Percentiles rank a stretch among this genome's conserved stretches.
These are phyloP conservation scores for Cyanoramphus novaezelandiae DNA, from an alignment of 2,113 vertebrate genomes.

Conservation along the genomic window DNA sequence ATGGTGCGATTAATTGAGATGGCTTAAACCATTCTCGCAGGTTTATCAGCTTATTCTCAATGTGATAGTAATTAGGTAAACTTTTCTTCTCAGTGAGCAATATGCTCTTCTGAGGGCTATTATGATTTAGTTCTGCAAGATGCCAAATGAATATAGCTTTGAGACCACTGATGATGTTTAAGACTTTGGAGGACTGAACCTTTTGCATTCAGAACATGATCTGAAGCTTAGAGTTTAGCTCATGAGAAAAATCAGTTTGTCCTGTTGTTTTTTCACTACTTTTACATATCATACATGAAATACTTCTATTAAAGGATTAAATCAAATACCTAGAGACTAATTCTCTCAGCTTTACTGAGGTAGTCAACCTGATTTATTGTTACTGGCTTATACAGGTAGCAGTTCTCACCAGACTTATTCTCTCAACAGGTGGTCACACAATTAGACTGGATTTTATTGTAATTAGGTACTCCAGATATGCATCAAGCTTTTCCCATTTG, in stretches of 20 bases:
- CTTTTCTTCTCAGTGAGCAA: not conserved
- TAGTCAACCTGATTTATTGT: not conserved
- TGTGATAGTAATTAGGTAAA: not conserved
- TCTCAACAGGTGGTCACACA: not conserved
- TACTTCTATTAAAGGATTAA: not conserved
- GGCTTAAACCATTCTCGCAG: not conserved
- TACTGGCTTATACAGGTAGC: not conserved
- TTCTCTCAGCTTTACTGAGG: not conserved
- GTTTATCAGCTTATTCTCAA: not conserved
- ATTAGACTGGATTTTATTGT: conserved; percentile 9
- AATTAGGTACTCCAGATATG: not conserved
- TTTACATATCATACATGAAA: not conserved
- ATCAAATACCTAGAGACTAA: not conserved
- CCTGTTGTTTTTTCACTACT: not conserved
- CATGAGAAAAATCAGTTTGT: not conserved
- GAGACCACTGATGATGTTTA: not conserved
- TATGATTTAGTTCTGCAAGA: not conserved
- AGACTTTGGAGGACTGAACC: not conserved
- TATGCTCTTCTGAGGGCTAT: not conserved
- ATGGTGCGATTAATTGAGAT: not conserved
- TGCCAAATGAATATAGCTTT: not conserved
- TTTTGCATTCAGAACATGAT: not conserved
- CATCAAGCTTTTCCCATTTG: not conserved
- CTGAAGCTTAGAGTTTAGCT: not conserved
- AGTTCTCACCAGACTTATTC: not conserved